A percentile compares a stretch with the other conserved stretches of the same genome.
Evolutionary conservation across 1,140 invertebrate species (phyloP).

Genomic region (Cydia amplana): DNA sequence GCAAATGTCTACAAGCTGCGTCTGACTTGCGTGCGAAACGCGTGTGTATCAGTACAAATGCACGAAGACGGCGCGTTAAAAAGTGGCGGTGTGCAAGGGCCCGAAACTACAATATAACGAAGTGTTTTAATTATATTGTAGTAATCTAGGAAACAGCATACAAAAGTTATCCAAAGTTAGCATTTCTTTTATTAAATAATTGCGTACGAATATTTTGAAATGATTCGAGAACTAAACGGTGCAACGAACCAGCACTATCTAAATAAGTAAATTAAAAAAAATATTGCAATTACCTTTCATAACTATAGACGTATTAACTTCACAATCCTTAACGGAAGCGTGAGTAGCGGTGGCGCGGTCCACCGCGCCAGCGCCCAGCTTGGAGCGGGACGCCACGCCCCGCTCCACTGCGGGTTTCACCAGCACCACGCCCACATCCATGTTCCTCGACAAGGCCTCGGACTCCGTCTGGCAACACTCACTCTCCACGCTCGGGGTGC

Average conservation of each 20-base stretch:
- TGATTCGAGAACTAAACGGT: too few relatives aligned
- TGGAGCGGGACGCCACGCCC: not conserved
- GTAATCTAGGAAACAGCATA: too few relatives aligned
- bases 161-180: too few relatives aligned
- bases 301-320: conserved; percentile 62
- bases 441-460: not conserved
- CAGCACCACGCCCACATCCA: not conserved
- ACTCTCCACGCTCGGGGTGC: not conserved
- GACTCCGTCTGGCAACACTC: not conserved
- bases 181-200: too few relatives aligned
- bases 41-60: too few relatives aligned
- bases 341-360: conserved; percentile 46
- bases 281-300: conserved; percentile 52
- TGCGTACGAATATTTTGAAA: too few relatives aligned
- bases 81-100: too few relatives aligned
- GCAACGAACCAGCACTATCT: not conserved
- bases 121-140: too few relatives aligned
- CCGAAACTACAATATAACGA: too few relatives aligned
- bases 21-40: too few relatives aligned
- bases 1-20: too few relatives aligned
- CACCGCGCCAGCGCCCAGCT: conserved; percentile 26
- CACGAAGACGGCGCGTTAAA: too few relatives aligned
- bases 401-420: not conserved
- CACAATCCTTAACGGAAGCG: conserved; percentile 44
- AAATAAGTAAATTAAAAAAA: not conserved